phyloP scores from a whole-genome alignment of 1,140 invertebrate species.

The Dendrolimus punctatus region DNA sequence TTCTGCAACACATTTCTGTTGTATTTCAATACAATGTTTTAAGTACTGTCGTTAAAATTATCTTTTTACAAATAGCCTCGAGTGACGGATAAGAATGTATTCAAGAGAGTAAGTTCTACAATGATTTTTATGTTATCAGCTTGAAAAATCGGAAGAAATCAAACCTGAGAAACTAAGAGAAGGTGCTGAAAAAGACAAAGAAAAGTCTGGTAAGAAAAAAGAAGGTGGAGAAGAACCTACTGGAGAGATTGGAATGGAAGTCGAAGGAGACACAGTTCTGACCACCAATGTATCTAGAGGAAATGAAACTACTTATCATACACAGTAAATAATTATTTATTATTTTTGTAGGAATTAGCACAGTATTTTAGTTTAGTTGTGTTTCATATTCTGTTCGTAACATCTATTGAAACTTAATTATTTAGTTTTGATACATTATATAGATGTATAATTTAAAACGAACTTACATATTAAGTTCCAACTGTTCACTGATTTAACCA shows the following conservation, averaged over 20 bases:
- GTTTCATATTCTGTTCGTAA: too few species aligned
- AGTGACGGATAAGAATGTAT: too few species aligned
- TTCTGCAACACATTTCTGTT: neutral
- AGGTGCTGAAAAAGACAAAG: slow-evolving; percentile 63
- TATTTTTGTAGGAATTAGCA: neutral
- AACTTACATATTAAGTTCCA: too few species aligned
- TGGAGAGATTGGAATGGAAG: slow-evolving; percentile 73
- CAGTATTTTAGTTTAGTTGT: too few species aligned
- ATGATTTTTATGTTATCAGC: slow-evolving; percentile 18
- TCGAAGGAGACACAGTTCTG: slow-evolving; percentile 83
- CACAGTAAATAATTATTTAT: slow-evolving; percentile 53
- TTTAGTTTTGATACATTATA: too few species aligned
- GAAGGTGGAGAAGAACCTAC: slow-evolving; percentile 56
- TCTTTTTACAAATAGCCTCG: too few species aligned
- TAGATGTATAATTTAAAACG: too few species aligned
- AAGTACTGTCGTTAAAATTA: too few species aligned
- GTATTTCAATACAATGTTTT: neutral
- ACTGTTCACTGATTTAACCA: too few species aligned
- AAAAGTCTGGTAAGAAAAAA: slow-evolving; percentile 69
- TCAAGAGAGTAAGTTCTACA: too few species aligned
- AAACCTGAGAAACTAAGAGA: slow-evolving; percentile 71
- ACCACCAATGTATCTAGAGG: slow-evolving; percentile 80
- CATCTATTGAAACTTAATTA: too few species aligned
- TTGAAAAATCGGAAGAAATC: slow-evolving; percentile 68
- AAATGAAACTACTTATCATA: slow-evolving; percentile 78